These are phyloP conservation scores for Ashinkailepas kermadecensis DNA, from an alignment of 2,888 invertebrate species.

Conservation along the genomic window DNA sequence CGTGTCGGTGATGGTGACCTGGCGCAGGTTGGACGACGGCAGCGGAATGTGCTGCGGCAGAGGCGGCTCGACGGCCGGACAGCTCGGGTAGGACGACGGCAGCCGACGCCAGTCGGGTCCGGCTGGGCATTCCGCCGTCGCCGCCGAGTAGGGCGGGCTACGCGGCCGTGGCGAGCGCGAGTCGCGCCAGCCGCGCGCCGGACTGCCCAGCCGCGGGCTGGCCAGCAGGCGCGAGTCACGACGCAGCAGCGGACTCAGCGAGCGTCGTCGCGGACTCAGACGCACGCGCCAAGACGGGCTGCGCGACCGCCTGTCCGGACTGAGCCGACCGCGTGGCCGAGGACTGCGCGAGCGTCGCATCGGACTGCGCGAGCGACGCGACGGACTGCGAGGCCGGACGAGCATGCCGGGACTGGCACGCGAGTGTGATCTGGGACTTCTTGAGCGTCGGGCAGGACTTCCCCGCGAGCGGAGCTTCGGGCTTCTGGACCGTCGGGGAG, in stretches of 20 bases:
- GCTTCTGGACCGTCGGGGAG: not conserved
- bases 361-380: too few relatives aligned
- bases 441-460: not conserved
- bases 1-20: not conserved
- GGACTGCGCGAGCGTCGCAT: constrained; percentile 2
- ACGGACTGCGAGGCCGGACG: too few relatives aligned
- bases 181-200: not conserved
- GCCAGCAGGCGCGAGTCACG: too few relatives aligned
- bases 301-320: not conserved
- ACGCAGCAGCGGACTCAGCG: not conserved
- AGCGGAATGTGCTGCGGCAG: constrained; percentile 14
- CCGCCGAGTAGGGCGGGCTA: not conserved
- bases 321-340: not conserved
- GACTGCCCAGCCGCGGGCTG: not conserved
- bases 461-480: not conserved
- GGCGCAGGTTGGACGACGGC: constrained; percentile 18
- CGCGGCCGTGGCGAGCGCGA: too few relatives aligned
- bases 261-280: not conserved
- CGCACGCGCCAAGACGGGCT: not conserved
- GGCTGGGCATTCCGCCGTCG: not conserved
- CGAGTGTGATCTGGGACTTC: not conserved
- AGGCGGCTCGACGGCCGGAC: not conserved
- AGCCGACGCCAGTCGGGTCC: constrained; percentile 4
- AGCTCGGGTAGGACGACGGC: constrained; percentile 1
- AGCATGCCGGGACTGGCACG: not conserved